Evolutionary conservation across 2,888 invertebrate species (phyloP).

Genomic region (Asteroscopus sphinx): DNA sequence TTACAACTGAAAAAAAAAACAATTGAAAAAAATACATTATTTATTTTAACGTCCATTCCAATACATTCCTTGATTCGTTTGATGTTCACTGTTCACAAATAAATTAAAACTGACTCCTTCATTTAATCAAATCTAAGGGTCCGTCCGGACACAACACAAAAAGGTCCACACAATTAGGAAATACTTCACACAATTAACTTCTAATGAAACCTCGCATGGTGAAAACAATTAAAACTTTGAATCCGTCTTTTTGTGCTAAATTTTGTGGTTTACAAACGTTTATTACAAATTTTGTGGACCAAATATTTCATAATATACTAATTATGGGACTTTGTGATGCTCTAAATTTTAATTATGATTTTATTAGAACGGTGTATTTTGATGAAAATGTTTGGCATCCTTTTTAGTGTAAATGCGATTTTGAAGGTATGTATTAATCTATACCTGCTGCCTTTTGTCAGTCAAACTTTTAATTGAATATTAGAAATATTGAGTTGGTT

Average conservation of each 20-base stretch:
- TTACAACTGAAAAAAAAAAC: too few species aligned
- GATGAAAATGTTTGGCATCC: slow-evolving; percentile 34
- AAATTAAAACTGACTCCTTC: slow-evolving; percentile 29
- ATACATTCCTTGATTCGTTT: too few species aligned
- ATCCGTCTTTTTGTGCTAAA: slow-evolving; percentile 41
- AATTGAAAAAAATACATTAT: too few species aligned
- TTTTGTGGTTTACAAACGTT: slow-evolving; percentile 43
- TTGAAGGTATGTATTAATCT: slow-evolving; percentile 8
- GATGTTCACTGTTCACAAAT: slow-evolving; percentile 1
- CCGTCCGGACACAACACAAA: slow-evolving; percentile 21
- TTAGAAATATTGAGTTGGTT: neutral
- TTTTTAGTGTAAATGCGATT: slow-evolving; percentile 20
- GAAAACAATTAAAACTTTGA: slow-evolving; percentile 69
- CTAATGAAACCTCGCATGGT: slow-evolving; percentile 61
- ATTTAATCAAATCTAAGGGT: slow-evolving; percentile 33
- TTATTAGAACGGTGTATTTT: slow-evolving; percentile 32
- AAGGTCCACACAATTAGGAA: slow-evolving; percentile 55
- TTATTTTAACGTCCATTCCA: neutral
- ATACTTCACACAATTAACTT: slow-evolving; percentile 74
- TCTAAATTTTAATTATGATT: slow-evolving; percentile 49
- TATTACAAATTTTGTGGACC: slow-evolving; percentile 59
- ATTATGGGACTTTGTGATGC: slow-evolving; percentile 50
- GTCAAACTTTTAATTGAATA: neutral
- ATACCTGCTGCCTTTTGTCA: slow-evolving; percentile 8
- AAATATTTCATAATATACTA: slow-evolving; percentile 59